Base-by-base conservation (phyloP, 2,797 vertebrate genomes). In the Microctenopoma steveboyesi region DNA sequence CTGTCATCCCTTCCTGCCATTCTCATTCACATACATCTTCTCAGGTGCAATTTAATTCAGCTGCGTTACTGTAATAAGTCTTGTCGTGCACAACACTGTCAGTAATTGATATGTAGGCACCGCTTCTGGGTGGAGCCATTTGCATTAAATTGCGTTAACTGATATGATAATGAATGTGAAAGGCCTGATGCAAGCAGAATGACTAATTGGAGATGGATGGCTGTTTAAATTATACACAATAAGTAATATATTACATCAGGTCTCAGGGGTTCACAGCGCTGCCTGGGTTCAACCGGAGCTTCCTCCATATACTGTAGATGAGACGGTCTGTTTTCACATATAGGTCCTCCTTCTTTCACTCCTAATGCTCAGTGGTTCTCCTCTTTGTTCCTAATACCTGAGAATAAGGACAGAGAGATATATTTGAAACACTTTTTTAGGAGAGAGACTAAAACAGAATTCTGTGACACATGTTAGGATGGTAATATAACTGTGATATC, bases 141-240 rank as follows among this genome's bases (percentile, higher is more conserved):
- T 94, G 91, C 93, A 94, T 94, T 92, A 93, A 93, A 94, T 94
- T 76, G 86, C 83, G 91, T 92, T 94, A 94, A 94, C 92, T 91
- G 91, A 93, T 93, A 91, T 90, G 89, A 92, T 94, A 93, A 94
- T 93, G 89, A 93, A 93, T 89, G 90, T 73, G 87, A 84, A 92
- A 91, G 82, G 79, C 75, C 89, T 93, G 90, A 93, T 91, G 90
- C 91, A 91, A 90, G 92, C 89, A 59, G 85, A 93, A 93, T 87
- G 84, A 82, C 83, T 85, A 76, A 81, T 86, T 33, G 82, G 78
- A 91, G 92, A 94, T 86, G 87, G 90, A 93, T 93, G 88, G 88
- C 80, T 84, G 85, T 93, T 94, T 91, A 84, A 92, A 92, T 93
- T 90, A 91, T 85, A 88, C 88, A 89, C 90, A 92, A 92, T 89